Evolutionary conservation across 2,797 vertebrate genomes (phyloP).

Genomic region (Oreochromis grahami): DNA sequence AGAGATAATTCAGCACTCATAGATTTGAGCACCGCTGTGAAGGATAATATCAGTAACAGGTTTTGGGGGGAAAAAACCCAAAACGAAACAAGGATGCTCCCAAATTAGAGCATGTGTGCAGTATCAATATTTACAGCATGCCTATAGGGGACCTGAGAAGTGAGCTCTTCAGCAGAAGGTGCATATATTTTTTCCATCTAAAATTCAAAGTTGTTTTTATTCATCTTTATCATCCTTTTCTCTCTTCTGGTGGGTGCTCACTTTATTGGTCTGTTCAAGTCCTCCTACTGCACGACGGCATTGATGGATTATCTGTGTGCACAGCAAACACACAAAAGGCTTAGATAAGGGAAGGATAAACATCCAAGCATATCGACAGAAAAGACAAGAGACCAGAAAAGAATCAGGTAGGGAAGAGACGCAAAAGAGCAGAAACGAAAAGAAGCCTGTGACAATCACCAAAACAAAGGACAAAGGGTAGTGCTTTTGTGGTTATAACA

Average conservation of each 20-base stretch:
- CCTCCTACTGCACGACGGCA: neutral
- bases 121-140: neutral
- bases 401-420: neutral
- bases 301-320: conserved; percentile 53
- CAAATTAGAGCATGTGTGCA: neutral
- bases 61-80: no score
- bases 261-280: neutral
- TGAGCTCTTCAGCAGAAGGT: neutral
- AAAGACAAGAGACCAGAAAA: neutral
- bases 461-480: neutral
- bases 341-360: conserved; percentile 38
- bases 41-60: neutral
- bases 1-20: neutral
- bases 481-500: neutral
- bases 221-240: neutral
- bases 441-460: neutral
- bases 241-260: neutral
- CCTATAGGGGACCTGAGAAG: conserved; percentile 1
- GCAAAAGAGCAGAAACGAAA: neutral
- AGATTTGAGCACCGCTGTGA: neutral
- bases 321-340: conserved; percentile 45
- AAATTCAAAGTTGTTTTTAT: neutral
- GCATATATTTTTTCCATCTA: neutral
- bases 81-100: neutral
- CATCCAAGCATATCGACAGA: conserved; percentile 22